These are phyloP conservation scores for Todiramphus saurophagus DNA, from an alignment of 2,113 vertebrate genomes.

Conservation along the genomic window DNA sequence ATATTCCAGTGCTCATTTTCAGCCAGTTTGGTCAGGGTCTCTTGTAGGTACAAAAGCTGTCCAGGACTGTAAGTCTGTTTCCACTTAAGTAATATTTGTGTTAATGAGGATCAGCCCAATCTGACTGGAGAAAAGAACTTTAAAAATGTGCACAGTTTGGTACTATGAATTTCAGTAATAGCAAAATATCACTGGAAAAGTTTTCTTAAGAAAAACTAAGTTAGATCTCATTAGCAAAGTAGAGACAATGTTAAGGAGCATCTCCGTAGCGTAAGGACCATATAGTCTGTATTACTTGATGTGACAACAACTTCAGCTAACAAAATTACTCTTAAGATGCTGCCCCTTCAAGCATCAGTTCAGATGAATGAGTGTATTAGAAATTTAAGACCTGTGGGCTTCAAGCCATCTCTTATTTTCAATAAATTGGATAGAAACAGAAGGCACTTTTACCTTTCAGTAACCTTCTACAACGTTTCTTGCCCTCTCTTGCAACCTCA, in stretches of 20 bases:
- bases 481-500: neutral
- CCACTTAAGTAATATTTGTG: neutral
- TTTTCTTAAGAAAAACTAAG: neutral
- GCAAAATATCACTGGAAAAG: neutral
- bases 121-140: conserved; percentile 1
- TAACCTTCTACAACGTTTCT: neutral
- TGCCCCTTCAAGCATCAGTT: neutral
- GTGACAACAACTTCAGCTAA: neutral
- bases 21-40: neutral
- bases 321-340: neutral
- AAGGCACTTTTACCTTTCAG: neutral
- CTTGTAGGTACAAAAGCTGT: neutral
- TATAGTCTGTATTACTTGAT: neutral
- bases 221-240: neutral
- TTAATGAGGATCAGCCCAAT: conserved; percentile 14
- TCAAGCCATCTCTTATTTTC: neutral
- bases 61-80: neutral
- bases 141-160: neutral
- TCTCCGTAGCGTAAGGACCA: neutral
- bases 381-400: neutral
- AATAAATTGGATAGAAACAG: neutral
- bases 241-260: neutral
- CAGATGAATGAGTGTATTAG: neutral
- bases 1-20: neutral
- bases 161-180: neutral